A percentile compares a stretch with the other conserved stretches of the same genome.
Conservation (phyloP, 2,113 vertebrate genomes). For the Isichthys henryi region DNA sequence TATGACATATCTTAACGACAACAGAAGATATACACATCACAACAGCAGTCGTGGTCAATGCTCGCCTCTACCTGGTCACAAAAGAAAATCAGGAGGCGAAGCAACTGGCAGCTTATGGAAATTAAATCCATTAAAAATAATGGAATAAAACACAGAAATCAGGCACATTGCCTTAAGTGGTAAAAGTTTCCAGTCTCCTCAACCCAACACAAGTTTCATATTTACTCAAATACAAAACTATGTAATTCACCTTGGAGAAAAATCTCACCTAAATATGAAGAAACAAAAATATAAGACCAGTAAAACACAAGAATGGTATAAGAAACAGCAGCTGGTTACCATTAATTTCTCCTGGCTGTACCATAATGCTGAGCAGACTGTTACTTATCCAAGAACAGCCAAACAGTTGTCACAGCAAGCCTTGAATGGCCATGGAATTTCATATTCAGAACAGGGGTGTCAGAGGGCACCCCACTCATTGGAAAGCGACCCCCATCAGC, state of each 20-base stretch:
- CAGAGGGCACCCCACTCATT: background rate
- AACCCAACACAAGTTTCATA: background rate
- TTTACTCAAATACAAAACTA: background rate
- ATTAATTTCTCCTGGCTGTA: background rate
- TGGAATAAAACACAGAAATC: background rate
- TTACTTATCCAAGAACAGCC: slow-evolving; percentile 1
- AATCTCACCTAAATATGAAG: background rate
- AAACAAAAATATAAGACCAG: background rate
- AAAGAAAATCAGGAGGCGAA: background rate
- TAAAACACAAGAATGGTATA: background rate
- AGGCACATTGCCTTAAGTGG: background rate
- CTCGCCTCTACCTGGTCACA: background rate
- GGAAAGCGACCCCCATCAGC: background rate
- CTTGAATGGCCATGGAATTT: background rate
- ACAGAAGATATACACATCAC: slow-evolving; percentile 11
- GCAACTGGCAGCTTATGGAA: background rate
- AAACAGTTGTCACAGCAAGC: slow-evolving; percentile 5
- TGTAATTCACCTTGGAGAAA: background rate
- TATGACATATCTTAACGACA: background rate
- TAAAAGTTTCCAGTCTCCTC: background rate
- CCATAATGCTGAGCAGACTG: background rate
- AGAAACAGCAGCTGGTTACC: background rate
- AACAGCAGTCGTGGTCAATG: background rate
- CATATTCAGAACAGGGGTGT: background rate
- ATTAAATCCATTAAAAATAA: background rate